Percentiles rank a stretch among this genome's conserved stretches.
Evolutionary conservation across 2,888 invertebrate genomes (phyloP).

Genomic region (Falcaria lacertinaria): DNA sequence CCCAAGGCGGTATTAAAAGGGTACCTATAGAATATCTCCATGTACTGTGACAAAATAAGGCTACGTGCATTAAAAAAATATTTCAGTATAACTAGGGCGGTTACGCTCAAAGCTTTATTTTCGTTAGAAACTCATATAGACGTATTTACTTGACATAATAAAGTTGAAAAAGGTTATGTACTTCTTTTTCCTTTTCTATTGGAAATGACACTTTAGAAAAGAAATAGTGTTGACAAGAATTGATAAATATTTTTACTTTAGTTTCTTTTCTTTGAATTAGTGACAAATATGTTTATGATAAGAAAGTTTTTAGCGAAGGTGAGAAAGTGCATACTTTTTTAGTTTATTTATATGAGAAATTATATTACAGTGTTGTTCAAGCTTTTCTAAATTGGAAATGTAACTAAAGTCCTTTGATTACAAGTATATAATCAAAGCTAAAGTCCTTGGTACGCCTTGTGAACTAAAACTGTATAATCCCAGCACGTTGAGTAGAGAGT

Average conservation of each 20-base stretch:
- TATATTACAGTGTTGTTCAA: too few species aligned
- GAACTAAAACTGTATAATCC: not conserved
- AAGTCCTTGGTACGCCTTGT: not conserved
- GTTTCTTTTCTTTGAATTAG: not conserved
- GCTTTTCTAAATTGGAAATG: too few species aligned
- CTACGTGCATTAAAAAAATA: too few species aligned
- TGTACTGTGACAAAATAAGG: too few species aligned
- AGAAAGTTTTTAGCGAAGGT: slow-evolving; percentile 8
- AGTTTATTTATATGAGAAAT: too few species aligned
- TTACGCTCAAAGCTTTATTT: slow-evolving; percentile 17
- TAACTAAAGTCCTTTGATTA: too few species aligned
- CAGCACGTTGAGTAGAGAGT: not conserved
- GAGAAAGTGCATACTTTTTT: slow-evolving; percentile 1
- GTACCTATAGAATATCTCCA: too few species aligned
- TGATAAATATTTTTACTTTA: not conserved
- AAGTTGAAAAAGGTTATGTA: slow-evolving; percentile 13
- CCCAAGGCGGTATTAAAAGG: slow-evolving; percentile 15
- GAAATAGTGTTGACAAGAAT: not conserved
- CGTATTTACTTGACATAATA: slow-evolving; percentile 15
- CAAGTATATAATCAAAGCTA: too few species aligned
- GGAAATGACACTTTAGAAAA: not conserved
- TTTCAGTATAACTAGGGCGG: slow-evolving; percentile 20
- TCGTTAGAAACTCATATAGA: slow-evolving; percentile 14
- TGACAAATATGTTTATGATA: slow-evolving; percentile 7
- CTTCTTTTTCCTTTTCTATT: slow-evolving; percentile 5